Evolutionary conservation across 2,797 vertebrate genomes (phyloP).

Genomic region (Thripadectes ignobilis): DNA sequence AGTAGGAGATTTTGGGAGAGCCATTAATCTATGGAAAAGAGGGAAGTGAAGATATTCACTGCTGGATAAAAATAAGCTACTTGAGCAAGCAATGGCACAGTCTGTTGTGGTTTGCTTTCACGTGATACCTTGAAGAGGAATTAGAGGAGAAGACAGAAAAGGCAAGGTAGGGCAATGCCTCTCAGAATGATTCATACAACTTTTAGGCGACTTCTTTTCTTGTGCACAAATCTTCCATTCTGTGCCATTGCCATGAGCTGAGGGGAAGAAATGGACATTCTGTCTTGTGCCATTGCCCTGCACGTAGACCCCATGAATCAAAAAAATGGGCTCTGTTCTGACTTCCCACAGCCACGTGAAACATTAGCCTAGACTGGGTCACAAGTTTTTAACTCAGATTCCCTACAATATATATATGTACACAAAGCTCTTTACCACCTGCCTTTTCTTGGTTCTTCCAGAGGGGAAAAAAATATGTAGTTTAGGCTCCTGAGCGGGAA

Average conservation of each 20-base stretch:
- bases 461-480: neutral
- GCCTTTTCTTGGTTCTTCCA: neutral
- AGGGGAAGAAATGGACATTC: neutral
- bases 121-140: slow-evolving; percentile 65
- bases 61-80: slow-evolving; percentile 66
- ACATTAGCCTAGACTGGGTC: neutral
- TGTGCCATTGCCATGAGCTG: neutral
- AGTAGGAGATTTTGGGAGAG: neutral
- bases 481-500: neutral
- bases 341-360: neutral
- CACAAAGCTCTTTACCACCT: neutral
- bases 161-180: slow-evolving; percentile 54
- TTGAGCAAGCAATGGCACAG: slow-evolving; percentile 69
- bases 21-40: slow-evolving; percentile 49
- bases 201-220: neutral
- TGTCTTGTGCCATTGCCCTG: neutral
- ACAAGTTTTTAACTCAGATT: neutral
- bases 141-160: slow-evolving; percentile 47
- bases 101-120: slow-evolving; percentile 65
- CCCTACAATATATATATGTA: neutral
- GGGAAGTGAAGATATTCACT: slow-evolving; percentile 64
- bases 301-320: neutral
- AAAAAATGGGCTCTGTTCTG: neutral
- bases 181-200: slow-evolving; percentile 15
- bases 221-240: neutral